phyloP scores from a whole-genome alignment of 37 sponge, comb jelly and placozoan species.

The Haliclona indistincta region DNA sequence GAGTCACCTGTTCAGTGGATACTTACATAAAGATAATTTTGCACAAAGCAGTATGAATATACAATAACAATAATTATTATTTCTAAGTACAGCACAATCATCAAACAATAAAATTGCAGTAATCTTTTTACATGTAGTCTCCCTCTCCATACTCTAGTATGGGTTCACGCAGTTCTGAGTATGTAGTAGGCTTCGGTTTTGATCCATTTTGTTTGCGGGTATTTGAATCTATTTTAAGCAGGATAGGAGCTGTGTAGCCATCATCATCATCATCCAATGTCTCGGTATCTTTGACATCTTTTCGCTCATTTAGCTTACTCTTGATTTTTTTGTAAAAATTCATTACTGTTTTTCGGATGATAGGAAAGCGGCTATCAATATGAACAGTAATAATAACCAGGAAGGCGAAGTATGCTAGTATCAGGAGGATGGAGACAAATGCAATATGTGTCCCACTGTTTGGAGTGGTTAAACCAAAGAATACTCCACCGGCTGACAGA shows the following conservation, averaged over 20 bases:
- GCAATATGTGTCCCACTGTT: neutral
- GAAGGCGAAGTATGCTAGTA: neutral
- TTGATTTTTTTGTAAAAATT: no score
- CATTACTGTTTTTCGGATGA: neutral
- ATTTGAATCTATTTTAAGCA: neutral
- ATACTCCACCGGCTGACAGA: neutral
- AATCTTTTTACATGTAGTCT: no score
- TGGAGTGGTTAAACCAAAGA: neutral
- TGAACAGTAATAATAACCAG: neutral
- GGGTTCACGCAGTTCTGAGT: conserved; percentile 1
- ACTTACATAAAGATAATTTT: no score
- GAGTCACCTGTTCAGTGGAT: no score
- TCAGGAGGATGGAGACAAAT: neutral
- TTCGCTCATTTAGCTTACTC: no score
- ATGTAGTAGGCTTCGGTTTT: neutral
- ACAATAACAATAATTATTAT: no score
- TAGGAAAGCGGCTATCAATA: neutral
- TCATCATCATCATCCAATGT: neutral
- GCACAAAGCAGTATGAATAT: no score
- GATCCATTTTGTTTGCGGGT: neutral
- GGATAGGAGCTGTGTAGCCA: neutral
- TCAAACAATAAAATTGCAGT: no score
- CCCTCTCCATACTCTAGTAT: conserved; percentile 1
- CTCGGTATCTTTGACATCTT: no score
- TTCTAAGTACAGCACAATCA: no score